phyloP scores from a whole-genome alignment of 1,140 invertebrate species.

The Leptoteleia sp. region DNA sequence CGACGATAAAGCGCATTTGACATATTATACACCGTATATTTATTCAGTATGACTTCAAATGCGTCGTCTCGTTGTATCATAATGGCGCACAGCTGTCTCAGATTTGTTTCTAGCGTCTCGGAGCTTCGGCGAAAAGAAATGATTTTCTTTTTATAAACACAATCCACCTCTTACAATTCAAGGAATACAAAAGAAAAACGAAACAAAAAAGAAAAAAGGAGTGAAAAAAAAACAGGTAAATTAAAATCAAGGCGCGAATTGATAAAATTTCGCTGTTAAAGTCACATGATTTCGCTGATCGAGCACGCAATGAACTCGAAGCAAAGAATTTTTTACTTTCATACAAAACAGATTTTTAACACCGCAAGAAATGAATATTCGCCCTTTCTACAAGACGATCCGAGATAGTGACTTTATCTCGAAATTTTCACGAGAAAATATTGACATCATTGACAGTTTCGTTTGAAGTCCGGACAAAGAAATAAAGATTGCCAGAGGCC shows the following conservation, averaged over 20 bases:
- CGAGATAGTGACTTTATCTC: conserved; percentile 37
- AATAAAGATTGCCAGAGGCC: conserved; percentile 67
- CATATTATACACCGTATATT: conserved; percentile 68
- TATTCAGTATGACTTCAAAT: conserved; percentile 72
- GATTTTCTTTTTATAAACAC: conserved; percentile 15
- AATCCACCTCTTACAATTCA: conserved; percentile 29
- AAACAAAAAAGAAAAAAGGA: conserved; percentile 2
- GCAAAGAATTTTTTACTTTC: conserved; percentile 57
- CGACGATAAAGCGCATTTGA: conserved; percentile 73
- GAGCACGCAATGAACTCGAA: neutral
- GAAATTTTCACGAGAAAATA: conserved; percentile 28
- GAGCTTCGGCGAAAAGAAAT: conserved; percentile 27
- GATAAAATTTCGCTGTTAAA: conserved; percentile 32
- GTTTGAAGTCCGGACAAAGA: conserved; percentile 56
- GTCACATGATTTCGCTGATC: conserved; percentile 15
- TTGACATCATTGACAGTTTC: conserved; percentile 14
- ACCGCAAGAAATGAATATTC: conserved; percentile 13
- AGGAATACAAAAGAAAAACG: too few relatives aligned
- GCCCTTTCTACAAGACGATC: conserved; percentile 15
- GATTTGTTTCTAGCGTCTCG: conserved; percentile 55
- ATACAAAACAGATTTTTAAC: conserved; percentile 45
- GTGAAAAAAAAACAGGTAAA: neutral
- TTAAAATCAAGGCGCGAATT: too few relatives aligned
- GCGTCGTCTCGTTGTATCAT: conserved; percentile 68
- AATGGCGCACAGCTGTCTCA: conserved; percentile 66